phyloP scores from a whole-genome alignment of 2,888 invertebrate genomes.

The Tholera decimalis region DNA sequence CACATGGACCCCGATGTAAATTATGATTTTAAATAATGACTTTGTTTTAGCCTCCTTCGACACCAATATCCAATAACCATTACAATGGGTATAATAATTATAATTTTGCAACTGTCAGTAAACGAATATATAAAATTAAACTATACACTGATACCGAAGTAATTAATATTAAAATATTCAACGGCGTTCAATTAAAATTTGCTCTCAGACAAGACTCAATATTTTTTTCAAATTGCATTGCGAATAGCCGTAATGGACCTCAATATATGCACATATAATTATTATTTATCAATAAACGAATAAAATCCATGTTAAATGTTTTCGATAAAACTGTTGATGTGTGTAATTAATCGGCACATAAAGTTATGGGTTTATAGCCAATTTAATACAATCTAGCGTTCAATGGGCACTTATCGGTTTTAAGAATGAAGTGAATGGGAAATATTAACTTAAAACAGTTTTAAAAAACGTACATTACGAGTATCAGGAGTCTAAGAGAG shows the following conservation, averaged over 20 bases:
- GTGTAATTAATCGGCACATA: conserved; percentile 48
- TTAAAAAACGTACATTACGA: neutral
- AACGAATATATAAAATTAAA: conserved; percentile 2
- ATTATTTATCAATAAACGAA: conserved; percentile 47
- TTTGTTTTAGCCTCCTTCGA: neutral
- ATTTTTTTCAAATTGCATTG: conserved; percentile 16
- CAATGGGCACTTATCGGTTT: conserved; percentile 23
- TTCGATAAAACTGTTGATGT: conserved; percentile 46
- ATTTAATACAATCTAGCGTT: conserved; percentile 44
- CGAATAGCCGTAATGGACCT: conserved; percentile 2
- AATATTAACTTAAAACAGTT: neutral
- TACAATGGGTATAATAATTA: neutral
- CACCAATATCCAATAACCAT: neutral
- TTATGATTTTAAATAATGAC: too few species aligned
- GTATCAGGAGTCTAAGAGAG: too few species aligned
- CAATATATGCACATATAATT: conserved; percentile 54
- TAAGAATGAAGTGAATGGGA: conserved; percentile 18
- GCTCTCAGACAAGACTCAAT: neutral
- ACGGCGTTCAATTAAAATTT: conserved; percentile 31
- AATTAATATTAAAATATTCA: conserved; percentile 37
- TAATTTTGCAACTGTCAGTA: neutral
- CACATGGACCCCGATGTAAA: too few species aligned
- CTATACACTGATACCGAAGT: conserved; percentile 6
- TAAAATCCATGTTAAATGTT: conserved; percentile 50
- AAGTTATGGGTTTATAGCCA: conserved; percentile 41